Conservation (phyloP, 2,888 invertebrate species). For the Xestia c-nigrum region DNA sequence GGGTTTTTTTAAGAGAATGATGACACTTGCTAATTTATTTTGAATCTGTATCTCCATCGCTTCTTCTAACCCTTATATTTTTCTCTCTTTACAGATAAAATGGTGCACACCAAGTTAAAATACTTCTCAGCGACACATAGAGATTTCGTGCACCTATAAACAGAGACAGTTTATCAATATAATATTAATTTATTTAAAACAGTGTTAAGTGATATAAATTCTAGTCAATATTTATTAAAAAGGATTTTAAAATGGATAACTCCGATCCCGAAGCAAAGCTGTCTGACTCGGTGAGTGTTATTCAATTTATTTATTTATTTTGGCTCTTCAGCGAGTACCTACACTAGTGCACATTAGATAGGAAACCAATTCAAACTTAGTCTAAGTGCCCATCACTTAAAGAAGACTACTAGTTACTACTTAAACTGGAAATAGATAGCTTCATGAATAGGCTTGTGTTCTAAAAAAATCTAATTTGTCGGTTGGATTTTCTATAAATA, state of each 20-base stretch:
- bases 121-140: background rate
- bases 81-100: slow-evolving; percentile 56
- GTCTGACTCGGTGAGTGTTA: slow-evolving; percentile 32
- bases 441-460: too few species aligned
- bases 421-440: too few species aligned
- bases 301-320: background rate
- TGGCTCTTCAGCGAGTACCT: too few species aligned
- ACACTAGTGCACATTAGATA: too few species aligned
- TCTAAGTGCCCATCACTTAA: too few species aligned
- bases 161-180: slow-evolving; percentile 1
- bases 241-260: slow-evolving; percentile 34
- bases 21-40: too few species aligned
- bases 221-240: slow-evolving; percentile 43
- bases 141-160: slow-evolving; percentile 27
- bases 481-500: too few species aligned
- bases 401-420: too few species aligned
- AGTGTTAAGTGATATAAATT: slow-evolving; percentile 48
- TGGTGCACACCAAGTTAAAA: slow-evolving; percentile 45
- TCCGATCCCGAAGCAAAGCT: slow-evolving; percentile 43
- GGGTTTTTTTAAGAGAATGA: too few species aligned
- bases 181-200: background rate
- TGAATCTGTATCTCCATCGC: too few species aligned
- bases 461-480: too few species aligned
- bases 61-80: background rate
- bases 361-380: too few species aligned